Conservation (phyloP, 2,797 vertebrate genomes). For the Chaunax sp. region DNA sequence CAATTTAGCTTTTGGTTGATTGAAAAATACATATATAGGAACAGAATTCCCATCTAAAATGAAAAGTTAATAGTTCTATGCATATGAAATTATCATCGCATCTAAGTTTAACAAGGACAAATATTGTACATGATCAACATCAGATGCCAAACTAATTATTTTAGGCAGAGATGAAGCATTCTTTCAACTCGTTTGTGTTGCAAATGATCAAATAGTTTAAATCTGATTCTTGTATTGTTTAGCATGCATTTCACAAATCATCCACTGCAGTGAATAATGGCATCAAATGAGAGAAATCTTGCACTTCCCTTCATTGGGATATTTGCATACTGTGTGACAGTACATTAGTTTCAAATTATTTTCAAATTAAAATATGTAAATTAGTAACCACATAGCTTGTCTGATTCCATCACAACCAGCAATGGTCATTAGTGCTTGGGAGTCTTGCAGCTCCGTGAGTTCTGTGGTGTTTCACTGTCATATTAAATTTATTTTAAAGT, state of each 20-base stretch:
- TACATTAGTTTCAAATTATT: constrained; percentile 73
- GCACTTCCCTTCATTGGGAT: constrained; percentile 60
- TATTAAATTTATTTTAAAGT: constrained; percentile 8
- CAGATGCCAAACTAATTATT: constrained; percentile 1
- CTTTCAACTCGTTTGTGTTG: neutral
- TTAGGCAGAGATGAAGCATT: neutral
- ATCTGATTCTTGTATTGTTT: constrained; percentile 35
- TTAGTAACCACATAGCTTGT: constrained; percentile 54
- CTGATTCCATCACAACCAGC: constrained; percentile 49
- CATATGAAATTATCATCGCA: neutral
- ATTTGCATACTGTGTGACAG: constrained; percentile 71
- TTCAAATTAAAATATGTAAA: constrained; percentile 78
- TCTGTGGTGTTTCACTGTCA: constrained; percentile 22
- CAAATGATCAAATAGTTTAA: constrained; percentile 18
- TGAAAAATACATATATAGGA: neutral
- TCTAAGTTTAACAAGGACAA: neutral
- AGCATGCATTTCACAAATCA: constrained; percentile 39
- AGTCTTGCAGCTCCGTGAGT: constrained; percentile 28
- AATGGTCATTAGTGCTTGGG: constrained; percentile 31
- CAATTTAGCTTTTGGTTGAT: neutral
- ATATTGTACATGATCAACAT: neutral
- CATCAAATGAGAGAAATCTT: constrained; percentile 52
- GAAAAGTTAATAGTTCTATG: neutral
- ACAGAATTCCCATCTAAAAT: neutral
- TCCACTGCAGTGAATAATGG: constrained; percentile 48